These are phyloP conservation scores for Idaea aversata DNA, from an alignment of 2,888 invertebrate genomes.

Conservation along the genomic window DNA sequence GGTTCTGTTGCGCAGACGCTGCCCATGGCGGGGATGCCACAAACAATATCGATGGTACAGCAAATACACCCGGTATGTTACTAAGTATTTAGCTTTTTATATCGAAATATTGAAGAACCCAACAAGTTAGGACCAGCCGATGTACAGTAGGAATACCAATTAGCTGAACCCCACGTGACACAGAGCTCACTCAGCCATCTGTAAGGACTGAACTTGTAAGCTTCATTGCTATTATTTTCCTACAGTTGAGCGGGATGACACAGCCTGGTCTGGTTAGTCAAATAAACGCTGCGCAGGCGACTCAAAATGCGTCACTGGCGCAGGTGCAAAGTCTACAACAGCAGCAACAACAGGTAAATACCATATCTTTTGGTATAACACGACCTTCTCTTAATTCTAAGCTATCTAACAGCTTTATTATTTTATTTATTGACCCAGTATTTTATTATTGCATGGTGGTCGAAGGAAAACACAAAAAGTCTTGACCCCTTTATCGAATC, in stretches of 20 bases:
- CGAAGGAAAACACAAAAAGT: too few relatives aligned
- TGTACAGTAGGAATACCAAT: too few relatives aligned
- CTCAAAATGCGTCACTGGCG: slow-evolving; percentile 42
- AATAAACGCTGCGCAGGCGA: slow-evolving; percentile 43
- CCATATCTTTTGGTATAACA: too few relatives aligned
- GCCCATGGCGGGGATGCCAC: slow-evolving; percentile 76
- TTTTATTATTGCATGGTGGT: too few relatives aligned
- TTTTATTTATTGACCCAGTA: too few relatives aligned
- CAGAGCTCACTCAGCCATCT: too few relatives aligned
- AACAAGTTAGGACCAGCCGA: too few relatives aligned
- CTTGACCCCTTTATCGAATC: too few relatives aligned
- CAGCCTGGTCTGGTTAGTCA: slow-evolving; percentile 70
- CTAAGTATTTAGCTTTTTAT: not conserved
- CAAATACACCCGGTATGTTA: slow-evolving; percentile 80
- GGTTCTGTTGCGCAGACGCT: slow-evolving; percentile 81
- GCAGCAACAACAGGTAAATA: slow-evolving; percentile 52
- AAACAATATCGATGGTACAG: slow-evolving; percentile 81
- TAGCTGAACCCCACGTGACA: too few relatives aligned
- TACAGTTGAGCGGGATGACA: slow-evolving; percentile 73
- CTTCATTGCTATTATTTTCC: slow-evolving; percentile 3
- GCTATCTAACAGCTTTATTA: too few relatives aligned
- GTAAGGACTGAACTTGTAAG: not conserved
- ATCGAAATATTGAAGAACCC: too few relatives aligned
- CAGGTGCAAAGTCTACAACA: slow-evolving; percentile 59
- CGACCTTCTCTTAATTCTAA: not conserved